Evolutionary conservation across 2,888 invertebrate genomes (phyloP).

Genomic region (Torymus aiolomorphi): DNA sequence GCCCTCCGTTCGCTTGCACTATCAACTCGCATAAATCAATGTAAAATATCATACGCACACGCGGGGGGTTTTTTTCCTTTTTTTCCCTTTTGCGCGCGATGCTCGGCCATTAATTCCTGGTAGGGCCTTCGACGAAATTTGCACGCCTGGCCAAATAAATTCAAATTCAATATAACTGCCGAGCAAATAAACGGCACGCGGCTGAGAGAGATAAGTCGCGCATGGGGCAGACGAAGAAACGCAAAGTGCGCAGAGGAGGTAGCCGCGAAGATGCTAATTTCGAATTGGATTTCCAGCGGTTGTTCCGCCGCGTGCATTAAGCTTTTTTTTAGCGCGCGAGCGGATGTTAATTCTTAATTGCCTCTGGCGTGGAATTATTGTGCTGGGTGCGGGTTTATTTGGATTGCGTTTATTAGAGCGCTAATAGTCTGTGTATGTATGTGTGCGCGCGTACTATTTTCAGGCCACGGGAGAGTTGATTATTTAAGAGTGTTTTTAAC

Average conservation of each 20-base stretch:
- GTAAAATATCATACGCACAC: constrained; percentile 38
- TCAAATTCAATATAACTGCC: constrained; percentile 49
- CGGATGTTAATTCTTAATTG: too few relatives aligned
- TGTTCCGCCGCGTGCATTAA: background rate
- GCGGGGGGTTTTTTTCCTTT: background rate
- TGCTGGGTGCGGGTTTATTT: too few relatives aligned
- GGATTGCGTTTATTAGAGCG: too few relatives aligned
- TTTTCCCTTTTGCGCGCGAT: background rate
- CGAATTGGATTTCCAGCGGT: constrained; percentile 19
- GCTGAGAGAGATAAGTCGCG: constrained; percentile 10
- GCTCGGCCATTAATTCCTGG: constrained; percentile 36
- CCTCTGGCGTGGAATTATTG: too few relatives aligned
- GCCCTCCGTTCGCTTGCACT: background rate
- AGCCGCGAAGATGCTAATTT: background rate
- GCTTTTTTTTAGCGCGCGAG: too few relatives aligned
- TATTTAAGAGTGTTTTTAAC: too few relatives aligned
- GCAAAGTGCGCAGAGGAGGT: background rate
- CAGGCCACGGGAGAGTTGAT: too few relatives aligned
- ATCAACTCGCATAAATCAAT: constrained; percentile 46
- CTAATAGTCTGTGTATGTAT: too few relatives aligned
- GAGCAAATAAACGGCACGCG: constrained; percentile 32
- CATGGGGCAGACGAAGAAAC: background rate
- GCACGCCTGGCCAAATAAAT: constrained; percentile 41
- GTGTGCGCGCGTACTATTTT: too few relatives aligned
- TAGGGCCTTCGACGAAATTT: constrained; percentile 36